Percentiles rank a stretch among this genome's conserved stretches.
These are phyloP conservation scores for Drosophila anomelani DNA, from an alignment of 2,888 invertebrate species.

Conservation along the genomic window DNA sequence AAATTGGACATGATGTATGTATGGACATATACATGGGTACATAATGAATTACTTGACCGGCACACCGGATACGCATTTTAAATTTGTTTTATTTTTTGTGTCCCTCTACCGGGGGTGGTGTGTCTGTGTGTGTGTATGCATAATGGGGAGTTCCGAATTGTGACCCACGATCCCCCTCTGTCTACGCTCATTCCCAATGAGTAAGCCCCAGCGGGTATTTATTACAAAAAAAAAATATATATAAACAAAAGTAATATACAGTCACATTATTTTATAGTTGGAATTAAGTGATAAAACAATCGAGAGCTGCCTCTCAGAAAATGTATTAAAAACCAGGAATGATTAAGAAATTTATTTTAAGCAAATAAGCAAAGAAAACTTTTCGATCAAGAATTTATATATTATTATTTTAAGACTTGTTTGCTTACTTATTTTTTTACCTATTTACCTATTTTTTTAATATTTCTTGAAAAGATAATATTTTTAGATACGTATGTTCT, in stretches of 20 bases:
- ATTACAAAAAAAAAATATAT: constrained; percentile 1
- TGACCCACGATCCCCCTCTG: constrained; percentile 3
- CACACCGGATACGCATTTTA: constrained; percentile 75
- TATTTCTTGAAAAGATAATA: neutral
- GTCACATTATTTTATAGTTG: neutral
- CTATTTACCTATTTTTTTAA: neutral
- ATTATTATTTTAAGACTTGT: no score
- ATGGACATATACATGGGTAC: constrained; percentile 6
- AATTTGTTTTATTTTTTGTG: constrained; percentile 54
- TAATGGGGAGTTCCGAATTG: constrained; percentile 14
- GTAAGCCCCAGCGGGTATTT: constrained; percentile 15
- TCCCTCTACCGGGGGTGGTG: constrained; percentile 19
- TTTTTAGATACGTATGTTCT: neutral
- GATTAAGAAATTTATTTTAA: neutral
- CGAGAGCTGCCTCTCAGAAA: neutral
- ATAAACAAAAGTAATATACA: constrained; percentile 1
- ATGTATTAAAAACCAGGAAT: neutral
- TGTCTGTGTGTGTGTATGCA: constrained; percentile 25
- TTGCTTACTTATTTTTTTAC: no score
- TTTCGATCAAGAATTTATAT: no score
- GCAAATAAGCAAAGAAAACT: neutral
- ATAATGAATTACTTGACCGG: constrained; percentile 62
- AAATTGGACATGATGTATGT: constrained; percentile 25
- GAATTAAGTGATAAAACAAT: neutral
- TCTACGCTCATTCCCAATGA: constrained; percentile 27